Evolutionary conservation across 2,888 invertebrate genomes (phyloP).

Genomic region (Rhyacophila evoluta): DNA sequence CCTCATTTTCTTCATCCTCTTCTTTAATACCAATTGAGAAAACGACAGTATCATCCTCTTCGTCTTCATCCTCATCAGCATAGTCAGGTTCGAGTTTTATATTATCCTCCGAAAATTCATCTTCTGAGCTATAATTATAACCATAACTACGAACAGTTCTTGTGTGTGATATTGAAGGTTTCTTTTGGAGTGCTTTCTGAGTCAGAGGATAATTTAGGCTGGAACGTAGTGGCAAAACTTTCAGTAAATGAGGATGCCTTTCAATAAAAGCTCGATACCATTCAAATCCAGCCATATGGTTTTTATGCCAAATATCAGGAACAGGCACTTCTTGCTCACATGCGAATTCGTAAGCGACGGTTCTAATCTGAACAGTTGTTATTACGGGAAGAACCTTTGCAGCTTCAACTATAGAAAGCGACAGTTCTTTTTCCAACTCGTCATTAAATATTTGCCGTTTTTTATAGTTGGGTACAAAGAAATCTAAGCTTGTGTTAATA

Average conservation of each 20-base stretch:
- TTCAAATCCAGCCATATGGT: background rate
- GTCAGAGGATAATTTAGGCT: background rate
- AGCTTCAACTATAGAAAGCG: background rate
- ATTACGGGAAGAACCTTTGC: background rate
- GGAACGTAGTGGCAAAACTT: background rate
- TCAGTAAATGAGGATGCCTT: background rate
- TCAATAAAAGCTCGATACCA: constrained; percentile 5
- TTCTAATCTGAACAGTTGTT: background rate
- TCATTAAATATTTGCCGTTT: background rate
- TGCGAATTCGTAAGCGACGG: background rate
- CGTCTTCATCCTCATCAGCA: background rate
- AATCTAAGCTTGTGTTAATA: background rate
- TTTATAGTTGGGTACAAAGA: background rate
- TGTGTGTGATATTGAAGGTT: background rate
- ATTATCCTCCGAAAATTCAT: background rate
- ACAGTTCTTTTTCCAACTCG: background rate
- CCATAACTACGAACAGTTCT: background rate
- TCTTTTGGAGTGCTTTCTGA: background rate
- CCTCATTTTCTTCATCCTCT: background rate
- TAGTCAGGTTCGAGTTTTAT: background rate
- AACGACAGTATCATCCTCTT: background rate
- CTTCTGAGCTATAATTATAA: background rate
- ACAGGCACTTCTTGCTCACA: background rate
- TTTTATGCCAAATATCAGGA: constrained; percentile 14
- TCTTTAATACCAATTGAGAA: background rate